phyloP scores from a whole-genome alignment of 1,140 invertebrate species.

The Diplogasteroides magnus region DNA sequence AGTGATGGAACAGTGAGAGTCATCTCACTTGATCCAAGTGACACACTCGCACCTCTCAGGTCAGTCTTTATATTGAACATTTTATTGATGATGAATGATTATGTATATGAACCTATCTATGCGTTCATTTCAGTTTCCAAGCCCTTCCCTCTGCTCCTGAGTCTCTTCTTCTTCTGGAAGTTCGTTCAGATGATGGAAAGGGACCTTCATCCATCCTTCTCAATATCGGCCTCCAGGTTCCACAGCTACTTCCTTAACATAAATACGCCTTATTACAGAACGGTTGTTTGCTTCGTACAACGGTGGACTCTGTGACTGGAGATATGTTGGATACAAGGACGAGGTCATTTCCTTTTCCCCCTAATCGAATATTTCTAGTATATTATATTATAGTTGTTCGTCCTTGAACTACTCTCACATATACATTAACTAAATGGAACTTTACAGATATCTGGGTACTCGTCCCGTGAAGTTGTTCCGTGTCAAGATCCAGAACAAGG shows the following conservation, averaged over 20 bases:
- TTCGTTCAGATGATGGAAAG: slow-evolving; percentile 61
- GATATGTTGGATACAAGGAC: slow-evolving; percentile 91
- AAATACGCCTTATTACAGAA: slow-evolving; percentile 66
- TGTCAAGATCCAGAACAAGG: slow-evolving; percentile 86
- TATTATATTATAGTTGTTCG: no score
- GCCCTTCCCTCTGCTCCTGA: slow-evolving; percentile 90
- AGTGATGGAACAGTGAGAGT: slow-evolving; percentile 94
- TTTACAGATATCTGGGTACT: slow-evolving; percentile 84
- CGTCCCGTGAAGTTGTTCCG: slow-evolving; percentile 91
- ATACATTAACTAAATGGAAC: no score
- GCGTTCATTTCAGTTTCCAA: slow-evolving; percentile 83
- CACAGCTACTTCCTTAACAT: neutral
- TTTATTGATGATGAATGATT: slow-evolving; percentile 13
- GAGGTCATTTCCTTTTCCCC: no score
- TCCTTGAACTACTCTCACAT: no score
- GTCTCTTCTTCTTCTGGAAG: slow-evolving; percentile 92
- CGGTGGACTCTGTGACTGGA: slow-evolving; percentile 90
- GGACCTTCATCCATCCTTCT: slow-evolving; percentile 72
- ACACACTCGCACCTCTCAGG: slow-evolving; percentile 51
- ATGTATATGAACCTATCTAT: neutral
- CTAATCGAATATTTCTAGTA: no score
- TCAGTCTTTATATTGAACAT: slow-evolving; percentile 6
- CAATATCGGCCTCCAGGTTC: slow-evolving; percentile 80
- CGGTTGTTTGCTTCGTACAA: slow-evolving; percentile 86
- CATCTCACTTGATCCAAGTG: slow-evolving; percentile 82